Evolutionary conservation across 2,888 invertebrate species (phyloP).

Genomic region (Venustoraphidia nigricollis): DNA sequence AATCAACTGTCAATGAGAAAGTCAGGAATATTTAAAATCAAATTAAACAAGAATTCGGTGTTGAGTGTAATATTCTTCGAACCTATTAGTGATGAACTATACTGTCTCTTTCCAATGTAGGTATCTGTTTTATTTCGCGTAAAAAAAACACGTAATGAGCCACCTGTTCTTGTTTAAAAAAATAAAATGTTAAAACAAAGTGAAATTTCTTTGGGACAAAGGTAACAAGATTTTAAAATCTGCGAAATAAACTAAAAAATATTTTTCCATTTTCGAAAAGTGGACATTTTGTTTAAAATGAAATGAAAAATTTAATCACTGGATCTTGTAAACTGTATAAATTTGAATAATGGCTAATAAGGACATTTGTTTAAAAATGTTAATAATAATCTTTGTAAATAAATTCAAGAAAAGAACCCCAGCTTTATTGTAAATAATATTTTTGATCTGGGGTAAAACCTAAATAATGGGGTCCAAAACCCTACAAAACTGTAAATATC

Average conservation of each 20-base stretch:
- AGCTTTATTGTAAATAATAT: neutral
- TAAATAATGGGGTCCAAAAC: neutral
- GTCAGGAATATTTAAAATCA: too few species aligned
- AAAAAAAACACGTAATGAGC: too few species aligned
- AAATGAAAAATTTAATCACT: conserved; percentile 1
- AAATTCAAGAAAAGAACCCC: neutral
- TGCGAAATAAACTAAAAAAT: conserved; percentile 1
- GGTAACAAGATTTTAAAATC: conserved; percentile 5
- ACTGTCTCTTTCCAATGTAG: too few species aligned
- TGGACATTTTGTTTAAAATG: neutral
- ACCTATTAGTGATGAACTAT: too few species aligned
- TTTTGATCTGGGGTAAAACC: neutral
- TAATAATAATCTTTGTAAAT: too few species aligned
- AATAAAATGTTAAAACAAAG: neutral
- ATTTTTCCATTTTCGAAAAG: neutral
- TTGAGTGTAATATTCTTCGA: too few species aligned
- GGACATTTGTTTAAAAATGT: too few species aligned
- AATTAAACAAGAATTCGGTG: too few species aligned
- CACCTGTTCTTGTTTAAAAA: neutral
- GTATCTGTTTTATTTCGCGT: too few species aligned
- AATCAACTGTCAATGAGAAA: too few species aligned
- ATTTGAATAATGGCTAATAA: too few species aligned
- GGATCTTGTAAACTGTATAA: conserved; percentile 5
- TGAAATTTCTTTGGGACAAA: neutral
- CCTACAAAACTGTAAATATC: neutral